These are phyloP conservation scores for Takifugu rubripes DNA, from an alignment of 2,797 vertebrate genomes.

Conservation along the genomic window DNA sequence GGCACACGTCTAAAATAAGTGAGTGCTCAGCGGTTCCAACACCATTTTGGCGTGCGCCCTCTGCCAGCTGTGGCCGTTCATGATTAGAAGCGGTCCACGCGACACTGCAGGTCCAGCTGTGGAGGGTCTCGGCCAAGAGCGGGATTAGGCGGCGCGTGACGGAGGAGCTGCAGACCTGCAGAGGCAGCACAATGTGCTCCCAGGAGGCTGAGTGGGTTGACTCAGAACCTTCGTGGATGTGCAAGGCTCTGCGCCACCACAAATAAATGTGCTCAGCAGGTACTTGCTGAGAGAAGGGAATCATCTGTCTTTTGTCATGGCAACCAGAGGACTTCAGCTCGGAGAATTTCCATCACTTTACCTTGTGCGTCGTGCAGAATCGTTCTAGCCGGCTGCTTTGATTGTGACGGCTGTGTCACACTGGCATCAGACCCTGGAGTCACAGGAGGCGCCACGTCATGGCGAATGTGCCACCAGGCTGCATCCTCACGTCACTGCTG, in stretches of 20 bases:
- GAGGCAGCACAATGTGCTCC: constrained; percentile 28
- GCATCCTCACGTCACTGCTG: constrained; percentile 39
- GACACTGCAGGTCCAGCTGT: constrained; percentile 54
- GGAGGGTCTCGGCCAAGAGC: constrained; percentile 24
- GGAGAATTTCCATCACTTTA: too few relatives aligned
- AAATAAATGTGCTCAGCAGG: constrained; percentile 22
- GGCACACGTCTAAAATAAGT: constrained; percentile 44
- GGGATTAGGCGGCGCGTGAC: neutral
- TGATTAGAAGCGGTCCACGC: constrained; percentile 51
- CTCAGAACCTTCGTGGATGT: constrained; percentile 44
- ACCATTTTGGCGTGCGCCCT: constrained; percentile 13
- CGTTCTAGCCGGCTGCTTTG: too few relatives aligned
- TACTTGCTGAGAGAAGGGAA: constrained; percentile 9
- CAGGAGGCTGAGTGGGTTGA: constrained; percentile 20
- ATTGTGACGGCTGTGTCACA: too few relatives aligned
- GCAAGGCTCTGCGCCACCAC: constrained; percentile 57
- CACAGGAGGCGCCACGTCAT: constrained; percentile 57
- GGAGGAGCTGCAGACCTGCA: neutral
- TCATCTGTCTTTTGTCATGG: constrained; percentile 27
- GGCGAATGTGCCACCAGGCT: constrained; percentile 33
- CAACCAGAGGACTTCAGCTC: constrained; percentile 9
- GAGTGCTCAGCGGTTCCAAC: constrained; percentile 18
- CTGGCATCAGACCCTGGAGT: constrained; percentile 11
- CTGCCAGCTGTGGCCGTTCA: constrained; percentile 52
- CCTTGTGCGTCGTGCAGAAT: too few relatives aligned